A percentile compares a stretch with the other conserved stretches of the same genome.
Evolutionary conservation across 64 coral and sea anemone genomes (phyloP).

Genomic region (Cladopsammia gracilis): DNA sequence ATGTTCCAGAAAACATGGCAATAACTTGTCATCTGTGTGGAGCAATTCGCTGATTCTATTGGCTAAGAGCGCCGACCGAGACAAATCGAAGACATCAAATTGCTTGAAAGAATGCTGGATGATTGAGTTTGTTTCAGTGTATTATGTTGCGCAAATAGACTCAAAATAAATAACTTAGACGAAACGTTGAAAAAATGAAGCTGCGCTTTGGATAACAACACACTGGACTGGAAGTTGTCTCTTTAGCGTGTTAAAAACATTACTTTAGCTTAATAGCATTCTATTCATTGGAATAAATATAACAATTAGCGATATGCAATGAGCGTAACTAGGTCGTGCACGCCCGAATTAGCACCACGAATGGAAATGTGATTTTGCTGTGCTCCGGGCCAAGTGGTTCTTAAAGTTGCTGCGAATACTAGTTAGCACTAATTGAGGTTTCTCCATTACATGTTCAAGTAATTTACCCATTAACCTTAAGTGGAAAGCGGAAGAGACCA

Average conservation of each 20-base stretch:
- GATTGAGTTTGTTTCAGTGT: background rate
- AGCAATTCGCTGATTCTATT: background rate
- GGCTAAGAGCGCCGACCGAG: background rate
- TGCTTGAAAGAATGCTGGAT: background rate
- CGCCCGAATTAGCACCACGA: background rate
- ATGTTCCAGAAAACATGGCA: background rate
- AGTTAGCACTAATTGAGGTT: too few species aligned
- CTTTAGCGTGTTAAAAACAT: background rate
- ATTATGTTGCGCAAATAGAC: background rate
- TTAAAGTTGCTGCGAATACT: too few species aligned
- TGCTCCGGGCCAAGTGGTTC: background rate
- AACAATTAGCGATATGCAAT: background rate
- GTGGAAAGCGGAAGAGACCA: too few species aligned
- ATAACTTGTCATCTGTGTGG: slow-evolving; percentile 17
- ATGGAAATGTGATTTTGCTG: background rate
- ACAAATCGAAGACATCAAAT: slow-evolving; percentile 20
- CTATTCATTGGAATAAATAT: background rate
- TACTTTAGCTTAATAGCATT: background rate
- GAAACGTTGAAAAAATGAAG: background rate
- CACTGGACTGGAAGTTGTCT: background rate
- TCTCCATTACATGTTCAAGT: too few species aligned
- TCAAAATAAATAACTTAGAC: background rate
- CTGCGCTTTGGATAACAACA: background rate
- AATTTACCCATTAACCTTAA: too few species aligned
- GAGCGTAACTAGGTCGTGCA: background rate